These are phyloP conservation scores for Hycleus phaleratus DNA, from an alignment of 1,140 invertebrate species.

Conservation along the genomic window DNA sequence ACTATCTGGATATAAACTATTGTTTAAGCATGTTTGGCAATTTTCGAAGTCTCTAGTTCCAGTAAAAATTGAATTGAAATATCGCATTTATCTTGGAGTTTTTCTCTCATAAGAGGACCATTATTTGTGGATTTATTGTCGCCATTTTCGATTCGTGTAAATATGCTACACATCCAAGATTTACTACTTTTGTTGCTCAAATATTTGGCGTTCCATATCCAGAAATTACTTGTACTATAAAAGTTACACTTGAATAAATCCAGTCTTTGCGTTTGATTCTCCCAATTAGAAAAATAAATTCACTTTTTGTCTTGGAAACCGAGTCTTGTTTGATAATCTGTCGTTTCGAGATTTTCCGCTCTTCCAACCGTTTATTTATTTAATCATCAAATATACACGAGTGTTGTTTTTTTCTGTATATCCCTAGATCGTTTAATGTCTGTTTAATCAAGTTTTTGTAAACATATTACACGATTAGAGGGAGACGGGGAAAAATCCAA, in stretches of 20 bases:
- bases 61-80: conserved; percentile 5
- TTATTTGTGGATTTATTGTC: conserved; percentile 8
- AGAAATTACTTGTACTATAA: too few relatives aligned
- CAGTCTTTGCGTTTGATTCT: not conserved
- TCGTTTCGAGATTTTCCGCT: not conserved
- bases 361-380: not conserved
- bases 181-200: conserved; percentile 6
- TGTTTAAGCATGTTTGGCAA: not conserved
- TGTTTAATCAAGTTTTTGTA: too few relatives aligned
- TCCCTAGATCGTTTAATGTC: too few relatives aligned
- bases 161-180: conserved; percentile 6
- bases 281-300: not conserved
- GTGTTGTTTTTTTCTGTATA: too few relatives aligned
- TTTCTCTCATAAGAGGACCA: conserved; percentile 1
- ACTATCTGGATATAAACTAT: conserved; percentile 2
- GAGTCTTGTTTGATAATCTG: not conserved
- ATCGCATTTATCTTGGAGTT: conserved; percentile 3
- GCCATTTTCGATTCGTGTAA: conserved; percentile 6
- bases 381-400: too few relatives aligned
- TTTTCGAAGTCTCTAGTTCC: conserved; percentile 6
- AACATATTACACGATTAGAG: too few relatives aligned
- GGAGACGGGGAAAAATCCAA: too few relatives aligned
- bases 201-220: not conserved
- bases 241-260: not conserved
- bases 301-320: not conserved